Evolutionary conservation across 1,140 invertebrate genomes (phyloP).

Genomic region (Drosophila tani): DNA sequence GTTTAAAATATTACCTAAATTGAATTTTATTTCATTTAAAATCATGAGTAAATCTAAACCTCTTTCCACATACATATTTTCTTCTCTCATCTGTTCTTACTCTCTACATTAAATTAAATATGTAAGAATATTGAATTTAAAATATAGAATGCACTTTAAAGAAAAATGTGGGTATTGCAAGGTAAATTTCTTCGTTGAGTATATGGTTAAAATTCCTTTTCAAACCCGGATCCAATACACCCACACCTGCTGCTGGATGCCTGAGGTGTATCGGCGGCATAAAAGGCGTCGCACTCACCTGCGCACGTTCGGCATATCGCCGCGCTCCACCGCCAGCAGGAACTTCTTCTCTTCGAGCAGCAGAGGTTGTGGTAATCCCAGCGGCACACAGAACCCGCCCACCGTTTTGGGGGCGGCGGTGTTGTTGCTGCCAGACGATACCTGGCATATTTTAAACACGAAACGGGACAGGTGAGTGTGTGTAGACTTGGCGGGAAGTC

Average conservation of each 20-base stretch:
- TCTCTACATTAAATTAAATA: too few relatives aligned
- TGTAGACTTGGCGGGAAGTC: constrained; percentile 11
- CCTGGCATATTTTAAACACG: constrained; percentile 50
- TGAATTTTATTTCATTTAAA: too few relatives aligned
- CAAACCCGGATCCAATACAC: not conserved
- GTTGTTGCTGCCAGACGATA: constrained; percentile 56
- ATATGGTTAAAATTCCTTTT: not conserved
- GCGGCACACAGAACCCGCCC: constrained; percentile 85
- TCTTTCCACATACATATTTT: too few relatives aligned
- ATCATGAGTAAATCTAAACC: too few relatives aligned
- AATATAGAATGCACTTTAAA: not conserved
- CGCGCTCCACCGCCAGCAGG: constrained; percentile 92
- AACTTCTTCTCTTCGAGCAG: constrained; percentile 94
- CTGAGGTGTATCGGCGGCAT: constrained; percentile 8
- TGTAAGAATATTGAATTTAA: not conserved
- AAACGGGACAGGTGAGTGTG: constrained; percentile 22
- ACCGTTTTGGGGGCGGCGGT: constrained; percentile 59
- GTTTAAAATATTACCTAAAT: too few relatives aligned
- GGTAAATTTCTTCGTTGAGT: not conserved
- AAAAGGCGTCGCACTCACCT: constrained; percentile 85
- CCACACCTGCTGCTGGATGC: not conserved
- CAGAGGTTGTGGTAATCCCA: constrained; percentile 89
- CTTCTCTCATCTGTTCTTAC: too few relatives aligned
- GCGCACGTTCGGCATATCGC: constrained; percentile 92
- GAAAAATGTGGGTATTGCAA: too few relatives aligned